phyloP scores from a whole-genome alignment of 2,113 vertebrate genomes.

The Quiscalus mexicanus region DNA sequence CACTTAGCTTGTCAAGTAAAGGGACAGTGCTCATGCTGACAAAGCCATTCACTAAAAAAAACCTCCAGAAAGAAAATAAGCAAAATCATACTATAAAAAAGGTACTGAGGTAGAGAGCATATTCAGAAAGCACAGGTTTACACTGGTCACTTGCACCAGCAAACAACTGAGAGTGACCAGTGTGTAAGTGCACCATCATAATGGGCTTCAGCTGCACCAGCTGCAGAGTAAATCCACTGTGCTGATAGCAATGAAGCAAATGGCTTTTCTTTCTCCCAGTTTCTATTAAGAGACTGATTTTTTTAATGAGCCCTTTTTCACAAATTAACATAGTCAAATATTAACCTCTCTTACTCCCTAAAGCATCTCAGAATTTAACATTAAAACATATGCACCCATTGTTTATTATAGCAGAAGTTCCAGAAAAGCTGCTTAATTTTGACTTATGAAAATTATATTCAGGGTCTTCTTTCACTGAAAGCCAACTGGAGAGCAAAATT shows the following conservation, averaged over 20 bases:
- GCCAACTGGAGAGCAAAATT: background rate
- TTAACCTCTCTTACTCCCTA: background rate
- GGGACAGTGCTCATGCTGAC: background rate
- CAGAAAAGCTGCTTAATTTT: background rate
- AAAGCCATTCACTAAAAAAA: background rate
- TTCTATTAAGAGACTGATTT: background rate
- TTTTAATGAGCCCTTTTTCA: background rate
- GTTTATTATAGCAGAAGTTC: background rate
- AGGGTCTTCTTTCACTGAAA: background rate
- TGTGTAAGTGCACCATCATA: background rate
- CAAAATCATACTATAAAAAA: background rate
- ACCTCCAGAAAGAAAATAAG: background rate
- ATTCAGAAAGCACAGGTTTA: background rate
- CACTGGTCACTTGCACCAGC: background rate
- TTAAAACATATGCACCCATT: background rate
- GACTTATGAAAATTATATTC: background rate
- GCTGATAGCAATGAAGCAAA: background rate
- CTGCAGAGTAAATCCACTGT: accelerated
- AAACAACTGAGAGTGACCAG: background rate
- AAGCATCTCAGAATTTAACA: background rate
- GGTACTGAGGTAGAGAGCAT: background rate
- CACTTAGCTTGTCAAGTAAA: background rate
- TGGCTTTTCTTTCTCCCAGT: background rate
- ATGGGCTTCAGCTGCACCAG: background rate
- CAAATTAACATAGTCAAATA: background rate